These are phyloP conservation scores for Pomatostomus ruficeps DNA, from an alignment of 2,113 vertebrate species.

Conservation along the genomic window DNA sequence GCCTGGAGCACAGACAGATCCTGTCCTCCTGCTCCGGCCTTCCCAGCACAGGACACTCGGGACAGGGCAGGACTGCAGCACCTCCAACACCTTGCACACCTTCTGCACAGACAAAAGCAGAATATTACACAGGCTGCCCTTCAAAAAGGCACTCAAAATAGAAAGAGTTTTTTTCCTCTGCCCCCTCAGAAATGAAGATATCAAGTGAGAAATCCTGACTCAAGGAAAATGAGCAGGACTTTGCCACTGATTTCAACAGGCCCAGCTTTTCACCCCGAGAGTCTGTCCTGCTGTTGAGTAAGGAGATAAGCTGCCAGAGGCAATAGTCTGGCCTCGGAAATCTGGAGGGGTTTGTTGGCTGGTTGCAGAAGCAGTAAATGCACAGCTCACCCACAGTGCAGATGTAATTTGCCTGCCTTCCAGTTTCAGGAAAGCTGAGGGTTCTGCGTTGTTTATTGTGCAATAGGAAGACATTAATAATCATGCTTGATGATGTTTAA, in stretches of 20 bases:
- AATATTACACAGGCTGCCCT: background rate
- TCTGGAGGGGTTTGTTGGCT: constrained; percentile 22
- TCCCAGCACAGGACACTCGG: background rate
- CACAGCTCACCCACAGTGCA: background rate
- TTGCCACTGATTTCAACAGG: constrained; percentile 34
- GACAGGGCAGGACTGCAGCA: background rate
- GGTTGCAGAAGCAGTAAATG: constrained; percentile 21
- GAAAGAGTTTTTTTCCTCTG: background rate
- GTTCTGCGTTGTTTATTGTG: constrained; percentile 8
- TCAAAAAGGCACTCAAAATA: background rate
- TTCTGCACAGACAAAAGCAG: background rate
- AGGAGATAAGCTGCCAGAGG: constrained; percentile 29
- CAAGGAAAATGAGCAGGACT: constrained; percentile 11
- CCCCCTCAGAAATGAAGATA: background rate
- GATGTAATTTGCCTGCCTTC: background rate
- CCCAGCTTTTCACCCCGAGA: background rate
- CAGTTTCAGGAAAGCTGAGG: background rate
- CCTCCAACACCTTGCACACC: background rate
- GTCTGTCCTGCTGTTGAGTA: background rate
- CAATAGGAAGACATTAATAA: constrained; percentile 25
- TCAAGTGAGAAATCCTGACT: background rate
- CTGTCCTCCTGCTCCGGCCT: background rate
- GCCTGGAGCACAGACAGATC: background rate
- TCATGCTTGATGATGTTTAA: constrained; percentile 21
- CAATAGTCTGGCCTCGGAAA: background rate